Evolutionary conservation across 1,140 invertebrate genomes (phyloP).

Genomic region (Manduca sexta): DNA sequence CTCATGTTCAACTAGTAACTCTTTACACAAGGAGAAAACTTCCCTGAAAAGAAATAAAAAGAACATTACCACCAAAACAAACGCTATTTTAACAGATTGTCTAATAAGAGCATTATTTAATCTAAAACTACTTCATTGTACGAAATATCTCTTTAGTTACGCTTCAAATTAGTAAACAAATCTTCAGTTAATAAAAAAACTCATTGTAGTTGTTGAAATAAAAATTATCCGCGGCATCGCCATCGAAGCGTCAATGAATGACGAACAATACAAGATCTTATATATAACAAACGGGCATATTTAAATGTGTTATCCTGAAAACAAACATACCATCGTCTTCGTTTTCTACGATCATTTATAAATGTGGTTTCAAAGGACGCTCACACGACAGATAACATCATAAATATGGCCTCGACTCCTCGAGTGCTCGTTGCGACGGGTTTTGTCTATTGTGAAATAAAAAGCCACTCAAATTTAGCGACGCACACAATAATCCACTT

Average conservation of each 20-base stretch:
- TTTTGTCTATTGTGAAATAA: slow-evolving; percentile 70
- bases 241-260: slow-evolving; percentile 57
- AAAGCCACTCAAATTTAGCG: slow-evolving; percentile 45
- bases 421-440: slow-evolving; percentile 66
- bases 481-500: slow-evolving; percentile 41
- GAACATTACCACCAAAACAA: slow-evolving; percentile 21
- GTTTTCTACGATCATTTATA: slow-evolving; percentile 61
- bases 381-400: slow-evolving; percentile 73
- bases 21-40: slow-evolving; percentile 35
- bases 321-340: slow-evolving; percentile 66
- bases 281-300: slow-evolving; percentile 26
- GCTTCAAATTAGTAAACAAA: slow-evolving; percentile 4
- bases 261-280: slow-evolving; percentile 52
- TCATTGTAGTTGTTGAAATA: slow-evolving; percentile 25
- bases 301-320: slow-evolving; percentile 24
- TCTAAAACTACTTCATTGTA: neutral
- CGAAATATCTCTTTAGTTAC: neutral
- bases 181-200: slow-evolving; percentile 5
- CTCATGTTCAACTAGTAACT: slow-evolving; percentile 42
- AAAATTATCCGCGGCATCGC: slow-evolving; percentile 61
- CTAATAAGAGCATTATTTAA: neutral
- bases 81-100: neutral
- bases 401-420: slow-evolving; percentile 74
- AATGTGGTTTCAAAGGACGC: slow-evolving; percentile 68
- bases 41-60: slow-evolving; percentile 56